phyloP scores from a whole-genome alignment of 2,797 vertebrate species.

The Nyctibius grandis region DNA sequence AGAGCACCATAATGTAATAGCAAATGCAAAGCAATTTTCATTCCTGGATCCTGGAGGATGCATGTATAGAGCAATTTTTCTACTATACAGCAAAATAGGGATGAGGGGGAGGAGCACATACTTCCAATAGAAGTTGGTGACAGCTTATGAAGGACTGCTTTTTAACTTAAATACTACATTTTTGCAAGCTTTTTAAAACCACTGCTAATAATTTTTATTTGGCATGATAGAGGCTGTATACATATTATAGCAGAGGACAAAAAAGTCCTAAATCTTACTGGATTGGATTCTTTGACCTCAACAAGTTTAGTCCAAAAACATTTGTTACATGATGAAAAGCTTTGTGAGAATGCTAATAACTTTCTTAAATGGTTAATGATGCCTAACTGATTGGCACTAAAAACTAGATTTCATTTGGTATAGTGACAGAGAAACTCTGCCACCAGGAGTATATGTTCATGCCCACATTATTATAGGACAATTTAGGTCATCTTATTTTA shows the following conservation, averaged over 20 bases:
- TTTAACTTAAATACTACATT: not conserved
- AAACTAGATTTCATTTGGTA: slow-evolving; percentile 48
- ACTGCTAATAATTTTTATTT: not conserved
- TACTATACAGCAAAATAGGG: not conserved
- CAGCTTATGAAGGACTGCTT: not conserved
- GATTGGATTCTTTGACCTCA: slow-evolving; percentile 34
- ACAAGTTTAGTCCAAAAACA: slow-evolving; percentile 47
- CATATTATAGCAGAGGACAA: not conserved
- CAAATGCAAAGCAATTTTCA: slow-evolving; percentile 50
- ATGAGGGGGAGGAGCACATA: not conserved
- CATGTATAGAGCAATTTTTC: slow-evolving; percentile 2
- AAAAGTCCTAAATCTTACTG: not conserved
- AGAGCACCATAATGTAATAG: slow-evolving; percentile 16
- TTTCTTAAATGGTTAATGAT: slow-evolving; percentile 56
- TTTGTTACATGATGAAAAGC: slow-evolving; percentile 46
- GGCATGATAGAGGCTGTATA: not conserved
- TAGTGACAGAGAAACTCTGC: slow-evolving; percentile 15
- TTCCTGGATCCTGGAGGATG: slow-evolving; percentile 28
- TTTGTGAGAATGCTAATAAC: slow-evolving; percentile 35
- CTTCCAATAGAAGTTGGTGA: not conserved
- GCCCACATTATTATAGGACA: slow-evolving; percentile 57
- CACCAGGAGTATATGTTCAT: not conserved
- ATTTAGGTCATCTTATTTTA: slow-evolving; percentile 59
- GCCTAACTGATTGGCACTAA: slow-evolving; percentile 55
- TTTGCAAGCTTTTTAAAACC: slow-evolving; percentile 4